A percentile compares a stretch with the other conserved stretches of the same genome.
These are phyloP conservation scores for Actinia equina DNA, from an alignment of 64 coral and sea anemone genomes.

Conservation along the genomic window DNA sequence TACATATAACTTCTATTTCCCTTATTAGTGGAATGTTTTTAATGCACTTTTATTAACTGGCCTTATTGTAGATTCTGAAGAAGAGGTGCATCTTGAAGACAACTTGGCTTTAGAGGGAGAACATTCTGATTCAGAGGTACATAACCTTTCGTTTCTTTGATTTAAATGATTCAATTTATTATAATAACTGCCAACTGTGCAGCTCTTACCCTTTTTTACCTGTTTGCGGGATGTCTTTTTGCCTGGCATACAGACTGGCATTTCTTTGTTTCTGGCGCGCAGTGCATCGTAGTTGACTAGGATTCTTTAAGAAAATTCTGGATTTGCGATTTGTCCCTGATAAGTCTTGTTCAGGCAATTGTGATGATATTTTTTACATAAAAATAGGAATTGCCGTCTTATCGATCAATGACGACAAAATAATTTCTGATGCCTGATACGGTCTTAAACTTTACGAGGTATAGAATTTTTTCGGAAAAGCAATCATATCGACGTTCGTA, in stretches of 20 bases:
- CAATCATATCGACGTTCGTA: background rate
- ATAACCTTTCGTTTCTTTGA: background rate
- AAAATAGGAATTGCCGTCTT: conserved; percentile 97
- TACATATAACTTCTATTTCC: background rate
- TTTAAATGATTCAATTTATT: too few relatives aligned
- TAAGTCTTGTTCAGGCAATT: background rate
- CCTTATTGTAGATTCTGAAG: conserved; percentile 15
- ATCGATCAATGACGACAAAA: conserved; percentile 66
- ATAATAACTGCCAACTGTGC: background rate
- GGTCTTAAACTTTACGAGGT: background rate
- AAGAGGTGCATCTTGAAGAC: conserved; percentile 15
- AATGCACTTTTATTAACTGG: background rate
- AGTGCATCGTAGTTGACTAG: too few relatives aligned
- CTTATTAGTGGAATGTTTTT: background rate
- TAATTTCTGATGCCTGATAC: conserved; percentile 36
- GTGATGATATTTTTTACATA: conserved; percentile 13
- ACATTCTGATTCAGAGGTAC: background rate
- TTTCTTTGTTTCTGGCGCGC: too few relatives aligned
- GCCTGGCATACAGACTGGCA: too few relatives aligned
- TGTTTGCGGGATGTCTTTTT: too few relatives aligned
- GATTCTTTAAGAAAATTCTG: too few relatives aligned
- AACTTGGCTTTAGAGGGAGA: background rate
- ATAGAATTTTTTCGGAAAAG: background rate
- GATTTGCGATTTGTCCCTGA: too few relatives aligned
- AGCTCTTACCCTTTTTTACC: background rate